phyloP scores from a whole-genome alignment of 2,888 invertebrate genomes.

The Cetonia aurata region DNA sequence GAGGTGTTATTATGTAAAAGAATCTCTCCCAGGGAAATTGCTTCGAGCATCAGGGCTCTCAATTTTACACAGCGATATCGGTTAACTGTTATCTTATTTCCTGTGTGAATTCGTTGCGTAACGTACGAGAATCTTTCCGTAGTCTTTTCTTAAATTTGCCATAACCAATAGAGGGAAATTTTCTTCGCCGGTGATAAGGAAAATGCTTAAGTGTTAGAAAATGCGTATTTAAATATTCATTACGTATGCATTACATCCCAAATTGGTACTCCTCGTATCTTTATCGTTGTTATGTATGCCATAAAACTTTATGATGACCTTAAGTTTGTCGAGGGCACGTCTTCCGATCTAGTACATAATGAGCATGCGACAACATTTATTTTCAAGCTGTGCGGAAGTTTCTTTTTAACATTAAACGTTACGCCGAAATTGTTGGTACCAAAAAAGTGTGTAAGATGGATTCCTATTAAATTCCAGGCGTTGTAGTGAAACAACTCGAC shows the following conservation, averaged over 20 bases:
- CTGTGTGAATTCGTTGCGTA: conserved; percentile 37
- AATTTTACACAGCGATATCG: conserved; percentile 34
- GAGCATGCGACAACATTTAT: not conserved
- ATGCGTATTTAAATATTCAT: conserved; percentile 37
- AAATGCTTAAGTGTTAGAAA: conserved; percentile 30
- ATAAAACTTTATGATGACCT: conserved; percentile 27
- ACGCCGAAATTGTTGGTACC: too few relatives aligned
- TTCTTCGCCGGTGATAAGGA: conserved; percentile 28
- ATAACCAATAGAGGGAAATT: conserved; percentile 28
- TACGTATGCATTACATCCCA: conserved; percentile 26
- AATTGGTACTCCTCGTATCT: conserved; percentile 32
- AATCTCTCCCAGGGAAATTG: conserved; percentile 24
- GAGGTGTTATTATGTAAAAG: conserved; percentile 20
- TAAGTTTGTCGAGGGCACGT: not conserved
- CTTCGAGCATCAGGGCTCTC: conserved; percentile 31
- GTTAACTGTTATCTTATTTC: conserved; percentile 40
- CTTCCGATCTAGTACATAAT: conserved; percentile 9
- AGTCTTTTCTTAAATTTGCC: conserved; percentile 34
- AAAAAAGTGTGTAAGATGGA: too few relatives aligned
- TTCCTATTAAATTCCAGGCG: too few relatives aligned
- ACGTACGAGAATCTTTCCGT: conserved; percentile 25
- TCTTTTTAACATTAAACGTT: not conserved
- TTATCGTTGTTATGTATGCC: conserved; percentile 19
- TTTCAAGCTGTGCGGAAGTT: not conserved
- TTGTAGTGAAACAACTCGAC: too few relatives aligned